Base-by-base conservation (phyloP, 2,797 vertebrate genomes). In the Malurus leucopterus region DNA sequence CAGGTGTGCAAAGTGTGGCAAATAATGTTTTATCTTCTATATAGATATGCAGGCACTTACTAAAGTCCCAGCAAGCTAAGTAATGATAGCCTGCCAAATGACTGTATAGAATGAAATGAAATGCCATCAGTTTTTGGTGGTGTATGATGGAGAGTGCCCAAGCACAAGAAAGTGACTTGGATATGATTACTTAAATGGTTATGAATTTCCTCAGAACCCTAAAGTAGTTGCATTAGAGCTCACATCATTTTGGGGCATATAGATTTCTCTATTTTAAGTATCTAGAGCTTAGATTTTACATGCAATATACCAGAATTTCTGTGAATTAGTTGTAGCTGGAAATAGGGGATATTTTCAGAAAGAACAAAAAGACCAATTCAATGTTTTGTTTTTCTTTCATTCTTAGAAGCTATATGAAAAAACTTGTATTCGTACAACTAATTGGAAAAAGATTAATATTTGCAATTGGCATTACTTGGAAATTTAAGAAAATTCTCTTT, bases 321-420 rank as follows among this genome's bases (percentile, higher is more conserved):
- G 26, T 68, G 5, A 57, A 61, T n/a, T 55, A 62, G 8, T 83
- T 90, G 41, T 38, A 61, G 36, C 16, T 70, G 49, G 59, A 90
- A 69, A 47, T 8, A 23, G 16, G 2, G 1, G 1, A 3, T 3
- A 1, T 27, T 21, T 3, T 9, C 1, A 30, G n/a, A 54, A 75
- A 63, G 54, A 36, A 61, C 20, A 34, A 8, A 11, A 26, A 24
- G 0, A 15, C 5, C 21, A 29, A 11, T 40, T 71, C 4, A 59
- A n/a, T n/a, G n/a, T 21, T 75, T 72, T 50, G 7, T 0, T 1
- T 58, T 47, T 32, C 32, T 84, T 70, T 55, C 53, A 74, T 79
- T 84, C 62, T 90, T 86, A 82, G 58, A 70, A 76, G 26, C 55
- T 64, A 12, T 59, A 43, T 59, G n/a, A 0, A 55, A 75, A 86